A percentile compares a stretch with the other conserved stretches of the same genome.
These are phyloP conservation scores for Ochropleura plecta DNA, from an alignment of 2,888 invertebrate genomes.

Conservation along the genomic window DNA sequence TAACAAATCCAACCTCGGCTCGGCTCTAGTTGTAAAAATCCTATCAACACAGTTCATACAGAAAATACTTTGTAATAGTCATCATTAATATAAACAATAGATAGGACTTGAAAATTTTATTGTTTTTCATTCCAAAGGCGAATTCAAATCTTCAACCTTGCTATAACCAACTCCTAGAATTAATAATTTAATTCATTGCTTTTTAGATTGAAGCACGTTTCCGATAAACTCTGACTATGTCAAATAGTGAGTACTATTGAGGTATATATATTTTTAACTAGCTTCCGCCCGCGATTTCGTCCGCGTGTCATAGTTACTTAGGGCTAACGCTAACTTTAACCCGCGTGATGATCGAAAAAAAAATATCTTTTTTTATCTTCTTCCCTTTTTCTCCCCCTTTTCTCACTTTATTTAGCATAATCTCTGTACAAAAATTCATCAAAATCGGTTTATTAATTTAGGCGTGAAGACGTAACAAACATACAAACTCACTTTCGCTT, in stretches of 20 bases:
- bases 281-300: no score
- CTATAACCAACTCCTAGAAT: neutral
- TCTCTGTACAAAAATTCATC: no score
- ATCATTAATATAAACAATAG: neutral
- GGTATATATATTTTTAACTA: no score
- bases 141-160: neutral
- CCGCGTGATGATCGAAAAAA: no score
- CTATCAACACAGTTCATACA: neutral
- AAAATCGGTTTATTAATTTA: no score
- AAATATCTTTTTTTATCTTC: no score
- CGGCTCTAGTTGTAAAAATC: neutral
- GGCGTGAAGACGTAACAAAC: no score
- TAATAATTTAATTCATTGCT: neutral
- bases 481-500: no score
- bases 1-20: neutral
- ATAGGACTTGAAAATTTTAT: neutral
- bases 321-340: no score
- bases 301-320: no score
- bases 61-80: neutral
- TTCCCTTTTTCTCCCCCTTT: no score
- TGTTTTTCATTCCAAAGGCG: neutral
- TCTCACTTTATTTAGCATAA: no score
- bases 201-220: neutral
- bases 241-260: neutral
- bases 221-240: neutral